Evolutionary conservation across 2,797 vertebrate genomes (phyloP), one percentile per base, ranked within the genome.

Genomic region (Salarias fasciatus): DNA sequence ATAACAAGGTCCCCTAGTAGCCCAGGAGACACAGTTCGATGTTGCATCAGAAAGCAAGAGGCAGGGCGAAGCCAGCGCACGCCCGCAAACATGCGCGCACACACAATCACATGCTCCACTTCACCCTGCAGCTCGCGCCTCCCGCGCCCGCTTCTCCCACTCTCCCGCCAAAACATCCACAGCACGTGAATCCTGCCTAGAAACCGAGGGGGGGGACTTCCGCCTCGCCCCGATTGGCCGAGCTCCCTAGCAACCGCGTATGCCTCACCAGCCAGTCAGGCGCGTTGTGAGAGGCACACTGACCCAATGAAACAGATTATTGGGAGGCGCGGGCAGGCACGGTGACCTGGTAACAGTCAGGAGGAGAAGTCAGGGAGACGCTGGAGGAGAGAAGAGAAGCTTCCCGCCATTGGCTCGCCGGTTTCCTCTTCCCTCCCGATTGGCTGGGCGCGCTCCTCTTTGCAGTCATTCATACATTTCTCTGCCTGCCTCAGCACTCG

Each of bases 21-120:
- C 90, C 90, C 89, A 84, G 78, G 90, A 93, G 92, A 93, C 86
- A 80, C 90, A 78, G 86, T 89, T 90, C 84, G 75, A 85, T 90
- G 92, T 94, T 94, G 92, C 93, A 94, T 93, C 93, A 94, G 92
- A 94, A 92, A 92, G 85, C 84, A 86, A 92, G 84, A 92, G 90
- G 88, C 87, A 91, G 87, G 89, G 86, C 80, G 72, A 85, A 87
- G 70, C 72, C 88, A 84, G 77, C 85, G 80, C 72, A 65, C 79
- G 63, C 74, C 52, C 44, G 48, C 69, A 76, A 73, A 83, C 72
- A 63, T 59, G 70, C 79, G 66, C 78, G 42, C 63, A 47, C 55
- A 66, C 73, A 78, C 63, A 70, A 41, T 93, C 91, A 92, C 91
- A 93, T 83, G 92, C 91, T 91, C 91, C 91, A 93, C 91, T 93